phyloP scores from a whole-genome alignment of 2,113 vertebrate species.

The rabbit (Oryctolagus cuniculus) region DNA sequence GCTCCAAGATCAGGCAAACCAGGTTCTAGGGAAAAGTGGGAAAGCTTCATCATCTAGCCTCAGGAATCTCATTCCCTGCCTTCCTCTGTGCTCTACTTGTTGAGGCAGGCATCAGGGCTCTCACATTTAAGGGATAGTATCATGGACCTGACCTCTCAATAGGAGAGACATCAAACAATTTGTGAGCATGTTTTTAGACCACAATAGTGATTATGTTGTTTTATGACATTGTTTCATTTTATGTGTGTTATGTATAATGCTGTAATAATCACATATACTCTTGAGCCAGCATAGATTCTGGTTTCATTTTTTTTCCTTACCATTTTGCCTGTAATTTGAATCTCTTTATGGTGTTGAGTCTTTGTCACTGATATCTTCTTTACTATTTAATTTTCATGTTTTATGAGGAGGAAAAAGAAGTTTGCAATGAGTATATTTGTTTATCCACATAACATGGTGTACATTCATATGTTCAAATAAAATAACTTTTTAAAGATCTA shows the following conservation, averaged over 20 bases:
- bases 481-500: slow-evolving; percentile 24
- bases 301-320: too few relatives aligned
- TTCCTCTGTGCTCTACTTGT: not conserved
- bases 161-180: not conserved
- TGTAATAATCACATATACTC: not conserved
- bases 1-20: not conserved
- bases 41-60: not conserved
- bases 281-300: not conserved
- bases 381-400: not conserved
- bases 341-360: not conserved
- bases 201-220: not conserved
- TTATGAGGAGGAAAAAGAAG: slow-evolving; percentile 1
- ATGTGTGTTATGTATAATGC: not conserved
- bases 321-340: not conserved
- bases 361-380: not conserved
- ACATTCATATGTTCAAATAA: not conserved
- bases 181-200: not conserved
- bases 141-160: not conserved
- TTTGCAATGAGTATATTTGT: not conserved
- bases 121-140: not conserved
- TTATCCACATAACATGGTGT: not conserved
- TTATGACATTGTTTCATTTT: not conserved
- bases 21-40: not conserved
- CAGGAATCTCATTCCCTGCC: not conserved
- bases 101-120: not conserved